Conservation (phyloP, 2,888 invertebrate species). For the Morinoia aosen region DNA sequence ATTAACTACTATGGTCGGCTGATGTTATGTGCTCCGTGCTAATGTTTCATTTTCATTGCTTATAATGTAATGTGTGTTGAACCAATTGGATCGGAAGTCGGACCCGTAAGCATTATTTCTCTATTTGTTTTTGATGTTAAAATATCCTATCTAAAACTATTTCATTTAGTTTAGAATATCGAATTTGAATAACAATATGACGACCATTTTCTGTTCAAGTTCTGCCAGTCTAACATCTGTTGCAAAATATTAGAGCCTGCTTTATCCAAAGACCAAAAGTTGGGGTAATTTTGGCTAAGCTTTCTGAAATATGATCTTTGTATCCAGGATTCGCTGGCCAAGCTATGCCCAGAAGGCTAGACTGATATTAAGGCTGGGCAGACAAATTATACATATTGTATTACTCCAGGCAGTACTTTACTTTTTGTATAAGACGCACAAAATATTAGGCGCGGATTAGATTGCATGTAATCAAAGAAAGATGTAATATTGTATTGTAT, state of each 20-base stretch:
- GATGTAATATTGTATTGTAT: too few species aligned
- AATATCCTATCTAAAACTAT: background rate
- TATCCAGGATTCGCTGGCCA: too few species aligned
- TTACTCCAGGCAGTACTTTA: background rate
- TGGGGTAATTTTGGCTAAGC: too few species aligned
- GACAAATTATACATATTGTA: too few species aligned
- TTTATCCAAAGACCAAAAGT: background rate
- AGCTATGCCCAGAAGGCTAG: too few species aligned
- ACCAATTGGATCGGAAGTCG: background rate
- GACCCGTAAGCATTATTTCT: background rate
- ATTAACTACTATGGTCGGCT: background rate
- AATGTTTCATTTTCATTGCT: background rate
- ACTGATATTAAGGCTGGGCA: background rate
- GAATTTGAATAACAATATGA: background rate
- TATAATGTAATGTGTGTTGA: background rate
- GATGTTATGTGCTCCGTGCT: background rate
- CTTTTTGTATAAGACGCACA: background rate
- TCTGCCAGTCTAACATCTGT: background rate
- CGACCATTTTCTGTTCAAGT: background rate
- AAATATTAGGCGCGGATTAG: background rate
- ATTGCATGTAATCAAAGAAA: background rate
- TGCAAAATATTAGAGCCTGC: background rate
- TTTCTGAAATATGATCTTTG: too few species aligned
- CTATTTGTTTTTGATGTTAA: background rate
- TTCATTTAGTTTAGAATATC: background rate